Evolutionary conservation across 2,113 vertebrate genomes (phyloP), one percentile per base, ranked within the genome.

Genomic region (Triplophysa tibetana): DNA sequence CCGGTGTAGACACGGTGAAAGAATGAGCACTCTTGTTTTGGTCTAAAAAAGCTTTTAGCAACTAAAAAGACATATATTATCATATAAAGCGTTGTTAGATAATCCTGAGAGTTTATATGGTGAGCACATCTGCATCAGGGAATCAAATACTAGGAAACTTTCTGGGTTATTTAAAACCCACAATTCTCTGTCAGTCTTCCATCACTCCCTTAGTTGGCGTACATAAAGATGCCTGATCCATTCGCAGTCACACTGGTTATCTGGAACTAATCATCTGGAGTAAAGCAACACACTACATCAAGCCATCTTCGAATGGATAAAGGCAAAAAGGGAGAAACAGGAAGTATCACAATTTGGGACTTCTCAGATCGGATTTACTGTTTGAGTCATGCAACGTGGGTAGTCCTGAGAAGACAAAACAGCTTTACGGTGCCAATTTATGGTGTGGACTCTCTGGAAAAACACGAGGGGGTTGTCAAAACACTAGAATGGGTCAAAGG

Each of bases 261-360:
- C 72, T 84, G 77, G 69, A 80, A 84, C 65, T 45, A 79, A 80
- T 84, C 77, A 69, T 48, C 62, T 26, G 10, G 33, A 70, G 10
- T 19, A 70, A 77, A 70, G 66, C 52, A 84, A 79, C 43, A 70
- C 8, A 41, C 50, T 73, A 82, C 24, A 78, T 64, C 43, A 16
- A 74, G 19, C 33, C 69, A 61, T 81, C 64, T 52, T 72, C 77
- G 48, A 70, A 67, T 68, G 21, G 48, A 67, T 80, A 38, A 43
- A 67, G 77, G 67, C 73, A 62, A 74, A 70, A 24, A 17, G 21
- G 8, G 21, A 52, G 77, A 45, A 82, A 73, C 8, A 69, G 54
- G 33, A 54, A 81, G 61, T 61, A 74, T 60, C 54, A 26, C 11
- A 26, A 73, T 82, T 72, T 85, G 50, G 75, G 26, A 74, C 41